These are phyloP conservation scores for Mesitornis unicolor DNA, from an alignment of 2,113 vertebrate species.

Conservation along the genomic window DNA sequence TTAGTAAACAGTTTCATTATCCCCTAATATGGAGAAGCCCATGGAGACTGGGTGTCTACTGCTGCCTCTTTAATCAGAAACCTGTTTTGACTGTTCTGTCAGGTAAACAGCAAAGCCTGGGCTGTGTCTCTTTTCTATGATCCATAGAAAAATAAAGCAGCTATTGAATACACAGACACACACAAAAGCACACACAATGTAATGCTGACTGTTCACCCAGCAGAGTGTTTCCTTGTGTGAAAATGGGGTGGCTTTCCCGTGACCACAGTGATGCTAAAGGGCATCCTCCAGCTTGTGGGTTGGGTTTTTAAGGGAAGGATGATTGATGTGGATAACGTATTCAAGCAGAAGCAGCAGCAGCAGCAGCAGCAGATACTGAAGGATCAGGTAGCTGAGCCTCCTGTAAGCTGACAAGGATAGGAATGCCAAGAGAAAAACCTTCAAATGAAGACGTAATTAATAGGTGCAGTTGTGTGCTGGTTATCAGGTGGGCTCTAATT, in stretches of 20 bases:
- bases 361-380: too few relatives aligned
- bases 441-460: constrained; percentile 30
- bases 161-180: not conserved
- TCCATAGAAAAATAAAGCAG: not conserved
- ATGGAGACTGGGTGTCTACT: not conserved
- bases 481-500: constrained; percentile 24
- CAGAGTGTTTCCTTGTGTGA: not conserved
- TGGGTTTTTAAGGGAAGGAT: not conserved
- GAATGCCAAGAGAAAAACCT: not conserved
- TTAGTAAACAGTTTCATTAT: constrained; percentile 56
- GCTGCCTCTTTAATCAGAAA: constrained; percentile 26
- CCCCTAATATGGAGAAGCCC: not conserved
- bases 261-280: not conserved
- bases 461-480: not conserved
- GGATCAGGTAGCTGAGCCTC: not conserved
- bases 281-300: not conserved
- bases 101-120: constrained; percentile 39
- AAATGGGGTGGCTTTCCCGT: not conserved
- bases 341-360: not conserved
- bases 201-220: not conserved
- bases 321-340: rapidly evolving
- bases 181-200: not conserved
- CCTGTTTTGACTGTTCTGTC: constrained; percentile 58
- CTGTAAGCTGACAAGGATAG: not conserved
- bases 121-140: not conserved